These are phyloP conservation scores for Ispidina picta DNA, from an alignment of 2,797 vertebrate genomes.

Conservation along the genomic window DNA sequence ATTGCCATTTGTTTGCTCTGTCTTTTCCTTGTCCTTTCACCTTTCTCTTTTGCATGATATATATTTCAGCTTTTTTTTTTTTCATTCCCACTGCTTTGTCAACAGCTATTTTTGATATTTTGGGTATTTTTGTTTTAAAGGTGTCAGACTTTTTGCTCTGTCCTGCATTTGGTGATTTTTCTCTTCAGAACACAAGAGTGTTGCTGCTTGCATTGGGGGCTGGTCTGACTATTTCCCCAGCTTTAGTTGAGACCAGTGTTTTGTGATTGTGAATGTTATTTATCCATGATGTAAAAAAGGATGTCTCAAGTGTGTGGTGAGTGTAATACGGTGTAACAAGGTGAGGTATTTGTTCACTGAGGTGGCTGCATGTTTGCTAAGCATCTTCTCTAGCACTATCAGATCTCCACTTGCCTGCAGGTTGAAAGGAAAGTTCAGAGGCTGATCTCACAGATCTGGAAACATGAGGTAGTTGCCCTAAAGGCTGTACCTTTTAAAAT, in stretches of 20 bases:
- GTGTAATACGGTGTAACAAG: not conserved
- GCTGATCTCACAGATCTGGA: not conserved
- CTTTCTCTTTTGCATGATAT: not conserved
- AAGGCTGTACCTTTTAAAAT: not conserved
- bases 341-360: not conserved
- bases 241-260: not conserved
- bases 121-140: not conserved
- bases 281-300: not conserved
- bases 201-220: not conserved
- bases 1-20: not conserved
- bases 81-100: not conserved
- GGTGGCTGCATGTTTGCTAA: not conserved
- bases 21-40: not conserved
- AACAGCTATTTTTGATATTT: not conserved
- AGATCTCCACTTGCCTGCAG: not conserved
- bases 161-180: not conserved
- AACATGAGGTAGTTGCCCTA: not conserved
- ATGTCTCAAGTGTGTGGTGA: not conserved
- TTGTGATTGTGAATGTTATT: not conserved
- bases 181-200: not conserved
- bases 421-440: slow-evolving; percentile 2
- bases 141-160: not conserved
- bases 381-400: not conserved
- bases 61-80: not conserved
- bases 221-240: not conserved